Evolutionary conservation across 2,113 vertebrate species (phyloP).

Genomic region (Clupea harengus): DNA sequence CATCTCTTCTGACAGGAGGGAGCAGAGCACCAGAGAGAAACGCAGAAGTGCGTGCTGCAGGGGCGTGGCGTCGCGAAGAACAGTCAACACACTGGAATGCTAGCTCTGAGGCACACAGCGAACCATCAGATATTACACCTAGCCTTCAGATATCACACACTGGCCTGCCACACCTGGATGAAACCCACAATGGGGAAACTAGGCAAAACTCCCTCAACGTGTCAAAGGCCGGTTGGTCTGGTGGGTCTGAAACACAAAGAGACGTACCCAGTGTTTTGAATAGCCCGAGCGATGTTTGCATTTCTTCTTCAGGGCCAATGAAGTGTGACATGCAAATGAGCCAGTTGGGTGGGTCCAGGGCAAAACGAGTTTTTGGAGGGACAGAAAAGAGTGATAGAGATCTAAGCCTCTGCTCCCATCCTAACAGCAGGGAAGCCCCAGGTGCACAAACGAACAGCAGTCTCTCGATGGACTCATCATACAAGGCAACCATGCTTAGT

Average conservation of each 20-base stretch:
- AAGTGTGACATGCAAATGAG: background rate
- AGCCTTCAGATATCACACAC: constrained; percentile 1
- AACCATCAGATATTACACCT: background rate
- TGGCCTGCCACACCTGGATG: background rate
- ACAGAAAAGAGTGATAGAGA: background rate
- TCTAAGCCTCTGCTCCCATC: background rate
- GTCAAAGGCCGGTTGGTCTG: background rate
- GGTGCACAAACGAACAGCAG: background rate
- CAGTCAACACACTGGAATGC: background rate
- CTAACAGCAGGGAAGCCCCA: background rate
- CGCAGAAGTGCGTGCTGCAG: background rate
- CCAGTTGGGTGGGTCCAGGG: background rate
- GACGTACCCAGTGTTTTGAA: background rate
- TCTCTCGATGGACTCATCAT: background rate
- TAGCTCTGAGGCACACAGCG: background rate
- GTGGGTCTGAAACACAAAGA: background rate
- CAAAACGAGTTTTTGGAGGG: background rate
- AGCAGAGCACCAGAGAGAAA: background rate
- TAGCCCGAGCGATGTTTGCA: background rate
- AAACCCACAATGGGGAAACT: background rate
- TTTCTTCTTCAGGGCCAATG: background rate
- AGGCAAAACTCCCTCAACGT: background rate
- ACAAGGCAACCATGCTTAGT: background rate
- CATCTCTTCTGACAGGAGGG: constrained; percentile 27
- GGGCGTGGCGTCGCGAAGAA: background rate